Conservation (phyloP, 1,140 invertebrate genomes). For the Diploscapter pachys region DNA sequence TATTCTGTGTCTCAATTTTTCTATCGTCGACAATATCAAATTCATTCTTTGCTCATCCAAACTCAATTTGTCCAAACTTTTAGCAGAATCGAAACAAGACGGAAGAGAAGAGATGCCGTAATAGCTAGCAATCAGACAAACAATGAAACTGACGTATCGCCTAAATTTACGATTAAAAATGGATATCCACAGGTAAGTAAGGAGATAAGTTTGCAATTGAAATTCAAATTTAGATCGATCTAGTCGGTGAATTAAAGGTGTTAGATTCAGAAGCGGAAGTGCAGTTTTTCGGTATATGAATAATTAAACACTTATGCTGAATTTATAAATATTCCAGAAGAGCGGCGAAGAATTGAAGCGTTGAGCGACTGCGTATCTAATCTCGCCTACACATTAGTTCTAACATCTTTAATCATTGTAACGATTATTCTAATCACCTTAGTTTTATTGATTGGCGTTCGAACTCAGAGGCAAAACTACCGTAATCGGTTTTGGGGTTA, state of each 20-base stretch:
- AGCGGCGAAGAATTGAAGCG: not conserved
- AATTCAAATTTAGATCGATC: constrained; percentile 26
- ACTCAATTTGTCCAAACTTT: not conserved
- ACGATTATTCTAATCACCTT: too few species aligned
- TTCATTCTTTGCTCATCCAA: not conserved
- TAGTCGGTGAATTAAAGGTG: constrained; percentile 55
- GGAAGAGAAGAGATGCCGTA: constrained; percentile 17
- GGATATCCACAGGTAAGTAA: constrained; percentile 14
- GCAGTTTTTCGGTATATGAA: constrained; percentile 40
- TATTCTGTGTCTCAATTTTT: constrained; percentile 3
- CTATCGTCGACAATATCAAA: not conserved
- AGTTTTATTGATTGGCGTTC: too few species aligned
- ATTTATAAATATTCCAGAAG: not conserved
- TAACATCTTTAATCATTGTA: not conserved
- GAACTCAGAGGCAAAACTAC: too few species aligned
- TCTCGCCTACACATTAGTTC: constrained; percentile 4
- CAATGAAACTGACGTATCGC: not conserved
- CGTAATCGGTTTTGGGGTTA: too few species aligned
- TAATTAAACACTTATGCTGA: too few species aligned
- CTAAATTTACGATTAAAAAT: not conserved
- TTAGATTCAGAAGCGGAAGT: constrained; percentile 52
- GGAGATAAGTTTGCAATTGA: not conserved
- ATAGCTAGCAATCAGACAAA: not conserved
- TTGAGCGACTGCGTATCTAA: constrained; percentile 1
- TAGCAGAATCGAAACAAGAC: constrained; percentile 7